Percentiles rank a stretch among this genome's conserved stretches.
These are phyloP conservation scores for Adoxophyes honmai DNA, from an alignment of 1,140 invertebrate genomes.

Conservation along the genomic window DNA sequence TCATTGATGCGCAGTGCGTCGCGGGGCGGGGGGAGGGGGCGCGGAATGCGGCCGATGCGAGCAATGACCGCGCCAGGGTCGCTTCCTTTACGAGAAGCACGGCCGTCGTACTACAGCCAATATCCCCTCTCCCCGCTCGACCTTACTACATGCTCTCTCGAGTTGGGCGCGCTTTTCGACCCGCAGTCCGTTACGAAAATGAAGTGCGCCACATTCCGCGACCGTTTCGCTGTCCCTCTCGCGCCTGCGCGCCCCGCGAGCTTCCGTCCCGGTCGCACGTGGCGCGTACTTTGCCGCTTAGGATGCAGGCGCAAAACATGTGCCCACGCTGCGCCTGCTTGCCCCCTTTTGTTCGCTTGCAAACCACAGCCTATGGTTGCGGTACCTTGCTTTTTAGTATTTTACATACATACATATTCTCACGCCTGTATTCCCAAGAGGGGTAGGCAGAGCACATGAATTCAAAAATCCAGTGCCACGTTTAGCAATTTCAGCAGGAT, in stretches of 20 bases:
- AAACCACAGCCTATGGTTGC: constrained; percentile 16
- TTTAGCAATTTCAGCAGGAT: no score
- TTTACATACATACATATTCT: no score
- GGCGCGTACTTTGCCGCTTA: constrained; percentile 30
- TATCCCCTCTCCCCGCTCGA: constrained; percentile 31
- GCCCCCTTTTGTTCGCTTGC: no score
- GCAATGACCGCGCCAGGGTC: constrained; percentile 75
- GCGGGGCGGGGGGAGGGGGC: constrained; percentile 46
- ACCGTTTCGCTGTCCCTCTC: constrained; percentile 49
- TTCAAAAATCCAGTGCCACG: no score
- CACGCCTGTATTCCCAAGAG: no score
- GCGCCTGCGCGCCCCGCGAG: constrained; percentile 32
- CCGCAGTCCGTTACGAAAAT: constrained; percentile 73
- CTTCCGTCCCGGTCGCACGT: constrained; percentile 27
- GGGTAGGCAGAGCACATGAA: no score
- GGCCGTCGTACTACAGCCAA: constrained; percentile 71
- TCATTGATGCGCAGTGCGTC: constrained; percentile 71
- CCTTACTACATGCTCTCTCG: constrained; percentile 52
- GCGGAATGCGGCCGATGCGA: constrained; percentile 72
- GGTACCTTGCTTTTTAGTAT: no score
- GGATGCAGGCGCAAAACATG: constrained; percentile 40
- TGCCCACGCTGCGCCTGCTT: constrained; percentile 19
- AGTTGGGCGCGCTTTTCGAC: constrained; percentile 64
- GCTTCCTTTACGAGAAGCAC: constrained; percentile 74
- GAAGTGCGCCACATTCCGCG: constrained; percentile 69